Evolutionary conservation across 2,888 invertebrate genomes (phyloP).

Genomic region (Helobdella robusta): DNA sequence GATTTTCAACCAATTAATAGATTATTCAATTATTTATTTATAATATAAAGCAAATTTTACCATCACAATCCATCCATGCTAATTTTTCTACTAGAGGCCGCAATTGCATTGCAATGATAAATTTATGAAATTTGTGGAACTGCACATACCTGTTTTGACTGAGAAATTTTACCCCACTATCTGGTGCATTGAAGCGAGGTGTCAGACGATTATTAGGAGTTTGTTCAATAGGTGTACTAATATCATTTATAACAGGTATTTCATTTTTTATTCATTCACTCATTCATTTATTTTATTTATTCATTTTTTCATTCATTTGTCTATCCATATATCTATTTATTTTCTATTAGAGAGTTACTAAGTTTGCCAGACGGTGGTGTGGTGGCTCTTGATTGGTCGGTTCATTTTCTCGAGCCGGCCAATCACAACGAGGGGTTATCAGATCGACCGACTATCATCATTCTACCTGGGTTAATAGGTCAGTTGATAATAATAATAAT

Average conservation of each 20-base stretch:
- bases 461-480: slow-evolving; percentile 48
- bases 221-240: slow-evolving; percentile 38
- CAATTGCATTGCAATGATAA: slow-evolving; percentile 25
- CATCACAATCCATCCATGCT: no score
- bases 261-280: slow-evolving; percentile 3
- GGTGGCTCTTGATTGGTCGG: slow-evolving; percentile 39
- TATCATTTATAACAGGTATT: slow-evolving; percentile 40
- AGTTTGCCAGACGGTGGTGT: slow-evolving; percentile 44
- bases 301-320: not conserved
- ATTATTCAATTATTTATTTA: no score
- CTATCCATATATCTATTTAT: slow-evolving; percentile 15
- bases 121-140: slow-evolving; percentile 36
- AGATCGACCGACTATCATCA: slow-evolving; percentile 37
- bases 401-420: not conserved
- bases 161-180: slow-evolving; percentile 45
- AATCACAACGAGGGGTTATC: not conserved
- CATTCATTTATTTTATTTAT: not conserved
- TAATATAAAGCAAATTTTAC: no score
- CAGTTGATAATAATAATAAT: not conserved
- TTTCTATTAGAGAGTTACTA: slow-evolving; percentile 41
- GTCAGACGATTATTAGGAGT: slow-evolving; percentile 42
- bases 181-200: slow-evolving; percentile 45
- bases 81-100: slow-evolving; percentile 32
- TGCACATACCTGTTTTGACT: slow-evolving; percentile 39
- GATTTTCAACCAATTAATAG: no score